Base-by-base conservation (phyloP, 1,140 invertebrate species). In the Drosophila sp. region DNA sequence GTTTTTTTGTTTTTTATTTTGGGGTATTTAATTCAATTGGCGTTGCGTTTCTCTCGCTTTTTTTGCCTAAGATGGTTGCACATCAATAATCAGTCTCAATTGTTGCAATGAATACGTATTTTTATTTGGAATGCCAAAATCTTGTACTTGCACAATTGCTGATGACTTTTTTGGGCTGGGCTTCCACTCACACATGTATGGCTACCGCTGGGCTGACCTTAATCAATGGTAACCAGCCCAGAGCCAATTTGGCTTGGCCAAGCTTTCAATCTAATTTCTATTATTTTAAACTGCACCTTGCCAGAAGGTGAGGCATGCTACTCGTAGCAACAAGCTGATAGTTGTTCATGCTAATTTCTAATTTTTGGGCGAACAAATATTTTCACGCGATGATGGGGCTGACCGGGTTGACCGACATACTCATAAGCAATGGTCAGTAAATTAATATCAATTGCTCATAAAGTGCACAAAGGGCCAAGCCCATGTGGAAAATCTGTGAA, bases 251-350 rank as follows among this genome's bases (percentile, higher is more conserved):
- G 59, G 29, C 14, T 29, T 59, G 54, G 8, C 7, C 53, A 67
- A 13, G 71, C 71, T 73, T 73, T 69, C 65, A 73, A 73, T 69
- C 29, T 73, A 73, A 73, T 73, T 61, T 69, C 40, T 69, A 73
- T 73, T 48, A 73, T 69, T 62, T 61, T 25, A 32, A 62, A 62
- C 65, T 73, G 71, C 71, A 73, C 65, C 71, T 64, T 62, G 64
- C 56, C 61, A 14, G 9, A 32, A 67, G 65, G 70, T 53, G 53
- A 16, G 51, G 59, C 59, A 38, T 16, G 46, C 59, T 36, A 53
- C 50, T 18, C 14, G 25, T 53, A 61, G 70, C 70, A 73, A 73
- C 70, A 73, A 73, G 70, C 70, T 67, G 54, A 54, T 59, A 46
- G 56, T 32, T 53, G 46, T 72, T 72, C 70, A 72, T 72, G 70